Base-by-base conservation (phyloP, 2,797 vertebrate genomes). In the Huso huso region DNA sequence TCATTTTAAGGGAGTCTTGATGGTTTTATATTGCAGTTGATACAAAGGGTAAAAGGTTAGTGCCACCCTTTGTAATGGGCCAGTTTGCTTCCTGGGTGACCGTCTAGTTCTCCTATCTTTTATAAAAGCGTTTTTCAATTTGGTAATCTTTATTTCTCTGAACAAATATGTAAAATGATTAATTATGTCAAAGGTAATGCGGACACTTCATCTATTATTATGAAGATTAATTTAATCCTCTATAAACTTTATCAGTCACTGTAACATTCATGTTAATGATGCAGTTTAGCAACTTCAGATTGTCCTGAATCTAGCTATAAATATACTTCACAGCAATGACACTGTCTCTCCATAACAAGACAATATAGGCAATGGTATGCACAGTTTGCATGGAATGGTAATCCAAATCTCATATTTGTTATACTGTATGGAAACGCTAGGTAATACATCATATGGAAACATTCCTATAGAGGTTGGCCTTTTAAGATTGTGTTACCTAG, bases 121-220 rank as follows among this genome's bases (percentile, higher is more conserved):
- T 37, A 37, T 37, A 37, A 37, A 37, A 2, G 1, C 1, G 2
- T 37, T 37, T 37, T 37, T 37, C 4, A 37, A 3, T 37, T 37
- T 37, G 23, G 23, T 37, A 37, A 37, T 37, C 23, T 2, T 37
- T 37, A 37, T 37, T 37, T 37, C 23, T 37, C 23, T 37, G 23
- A 37, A 3, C 23, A 37, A 37, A 37, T 37, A 37, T 37, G 51
- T 63, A 18, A 63, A 66, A 58, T 66, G 69, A 66, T 66, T 62
- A 66, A 70, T 70, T 63, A 61, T 70, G 59, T 23, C 12, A 63
- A 70, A 70, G 62, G 69, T 66, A 66, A 66, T 58, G 65, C n/a
- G 64, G 65, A 63, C 52, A 66, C 60, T 66, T 57, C 69, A 63
- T 63, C 61, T 62, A 61, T 51, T 52, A 48, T 23, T 66, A n/a